phyloP scores from a whole-genome alignment of 2,797 vertebrate genomes.

The Hylomyscus alleni region DNA sequence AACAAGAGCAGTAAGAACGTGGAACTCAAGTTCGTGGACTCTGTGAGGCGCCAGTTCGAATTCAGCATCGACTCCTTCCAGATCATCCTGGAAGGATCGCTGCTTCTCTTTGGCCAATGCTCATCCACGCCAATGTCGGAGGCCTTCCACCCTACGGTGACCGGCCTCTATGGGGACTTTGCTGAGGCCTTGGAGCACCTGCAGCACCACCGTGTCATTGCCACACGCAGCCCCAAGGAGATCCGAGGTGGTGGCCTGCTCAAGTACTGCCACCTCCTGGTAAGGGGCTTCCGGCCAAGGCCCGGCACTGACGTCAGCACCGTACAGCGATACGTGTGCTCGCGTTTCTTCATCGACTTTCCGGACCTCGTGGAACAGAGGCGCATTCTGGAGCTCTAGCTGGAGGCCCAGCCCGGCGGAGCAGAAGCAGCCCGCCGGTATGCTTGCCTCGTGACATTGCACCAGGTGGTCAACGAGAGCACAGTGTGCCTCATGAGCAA shows the following conservation, averaged over 20 bases:
- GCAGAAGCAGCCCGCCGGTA: constrained; percentile 95
- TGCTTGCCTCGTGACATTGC: constrained; percentile 96
- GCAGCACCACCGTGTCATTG: constrained; percentile 93
- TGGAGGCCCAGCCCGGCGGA: constrained; percentile 97
- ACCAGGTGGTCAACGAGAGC: constrained; percentile 97
- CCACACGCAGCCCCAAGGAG: constrained; percentile 96
- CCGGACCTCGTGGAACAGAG: constrained; percentile 95
- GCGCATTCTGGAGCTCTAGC: constrained; percentile 95
- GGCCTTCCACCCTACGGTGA: constrained; percentile 96
- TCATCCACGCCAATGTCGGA: constrained; percentile 96
- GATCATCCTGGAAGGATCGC: constrained; percentile 96
- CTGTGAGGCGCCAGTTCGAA: constrained; percentile 96
- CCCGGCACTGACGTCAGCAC: constrained; percentile 94
- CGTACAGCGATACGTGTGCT: constrained; percentile 97
- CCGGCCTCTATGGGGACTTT: constrained; percentile 96
- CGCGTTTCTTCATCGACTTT: constrained; percentile 98
- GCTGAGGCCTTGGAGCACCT: constrained; percentile 95
- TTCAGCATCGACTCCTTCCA: constrained; percentile 99
- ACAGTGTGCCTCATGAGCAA: constrained; percentile 99
- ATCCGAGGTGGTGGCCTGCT: constrained; percentile 97
- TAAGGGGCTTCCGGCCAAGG: constrained; percentile 93
- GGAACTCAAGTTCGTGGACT: constrained; percentile 98
- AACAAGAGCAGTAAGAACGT: constrained; percentile 99
- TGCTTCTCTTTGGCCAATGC: constrained; percentile 96
- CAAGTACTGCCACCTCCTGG: constrained; percentile 98